Base-by-base conservation (phyloP, 30 jellyfish, hydroid and myxozoan genomes). In the Pseudorhiza aurosa region DNA sequence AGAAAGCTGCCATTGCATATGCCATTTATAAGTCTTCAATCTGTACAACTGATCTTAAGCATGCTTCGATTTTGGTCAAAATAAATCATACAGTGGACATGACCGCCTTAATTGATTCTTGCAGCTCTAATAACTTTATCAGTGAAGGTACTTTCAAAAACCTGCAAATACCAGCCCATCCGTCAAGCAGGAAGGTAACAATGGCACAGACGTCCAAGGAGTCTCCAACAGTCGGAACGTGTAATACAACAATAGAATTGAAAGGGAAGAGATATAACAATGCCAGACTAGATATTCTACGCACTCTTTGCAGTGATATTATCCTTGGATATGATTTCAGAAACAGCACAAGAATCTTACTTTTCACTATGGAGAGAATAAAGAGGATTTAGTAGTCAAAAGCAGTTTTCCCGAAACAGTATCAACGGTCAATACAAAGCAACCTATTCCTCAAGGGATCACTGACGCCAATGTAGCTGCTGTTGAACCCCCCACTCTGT, bases 141-240 rank as follows among this genome's bases (percentile, higher is more conserved):
- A 44, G 85, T 30, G 89, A 76, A 26, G 25, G 21, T 18, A 33
- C 68, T 5, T 50, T 47, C 86, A 18, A 72, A 45, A 51, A 36
- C 8, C 33, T 72, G 77, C 77, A 63, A 63, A 63, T 63, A n/a
- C 77, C 77, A 30, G 77, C 77, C 2, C 15, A 24, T 28, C 82
- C 88, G 26, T 49, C 79, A 49, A 57, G 43, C 75, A 73, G 27
- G 77, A 53, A 75, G 31, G 72, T 56, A 45, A 31, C 71, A 10
- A 75, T 75, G 88, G 83, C 88, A 15, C 83, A 21, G 8, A 65
- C 93, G 43, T 24, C 93, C 4, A 58, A 69, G 93, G 85, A 68
- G 40, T 11, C 93, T 8, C 19, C 65, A 35, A 45, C 27, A 50
- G 12, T 50, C 31, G 75, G 75, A 2, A 22, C 6, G 59, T 72